Evolutionary conservation across 2,113 vertebrate species (phyloP).

Genomic region (Tiliqua scincoides): DNA sequence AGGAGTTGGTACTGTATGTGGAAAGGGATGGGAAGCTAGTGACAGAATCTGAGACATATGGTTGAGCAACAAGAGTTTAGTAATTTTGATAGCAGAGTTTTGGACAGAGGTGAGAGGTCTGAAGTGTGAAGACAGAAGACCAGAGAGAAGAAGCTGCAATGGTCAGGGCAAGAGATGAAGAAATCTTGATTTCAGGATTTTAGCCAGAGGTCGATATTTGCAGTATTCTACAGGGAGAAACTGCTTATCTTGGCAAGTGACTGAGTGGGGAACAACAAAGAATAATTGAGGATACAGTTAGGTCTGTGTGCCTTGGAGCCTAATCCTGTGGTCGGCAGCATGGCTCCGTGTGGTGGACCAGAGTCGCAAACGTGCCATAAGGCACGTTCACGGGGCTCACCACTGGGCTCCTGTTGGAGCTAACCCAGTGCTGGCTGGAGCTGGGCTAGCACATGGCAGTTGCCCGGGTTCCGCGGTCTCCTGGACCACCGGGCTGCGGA

Average conservation of each 20-base stretch:
- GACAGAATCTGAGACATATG: neutral
- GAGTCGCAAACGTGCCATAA: too few species aligned
- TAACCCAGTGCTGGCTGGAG: too few species aligned
- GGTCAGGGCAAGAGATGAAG: neutral
- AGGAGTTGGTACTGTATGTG: neutral
- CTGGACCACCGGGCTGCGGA: too few species aligned
- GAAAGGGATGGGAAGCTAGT: neutral
- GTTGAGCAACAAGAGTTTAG: neutral
- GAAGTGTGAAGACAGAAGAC: neutral
- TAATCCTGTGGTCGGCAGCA: too few species aligned
- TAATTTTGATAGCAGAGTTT: neutral
- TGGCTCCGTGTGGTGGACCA: too few species aligned
- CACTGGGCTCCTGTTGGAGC: too few species aligned
- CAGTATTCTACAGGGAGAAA: neutral
- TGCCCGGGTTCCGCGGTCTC: too few species aligned
- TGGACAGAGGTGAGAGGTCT: neutral
- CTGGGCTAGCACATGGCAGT: too few species aligned
- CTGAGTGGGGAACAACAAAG: neutral
- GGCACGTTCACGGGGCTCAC: too few species aligned
- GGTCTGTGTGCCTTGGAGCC: too few species aligned
- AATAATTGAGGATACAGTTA: too few species aligned
- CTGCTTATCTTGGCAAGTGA: neutral
- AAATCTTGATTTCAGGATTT: neutral
- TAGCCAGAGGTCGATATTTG: neutral
- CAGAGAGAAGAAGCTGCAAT: too few species aligned